Conservation (phyloP, 2,888 invertebrate species). For the Limnephilus marmoratus region DNA sequence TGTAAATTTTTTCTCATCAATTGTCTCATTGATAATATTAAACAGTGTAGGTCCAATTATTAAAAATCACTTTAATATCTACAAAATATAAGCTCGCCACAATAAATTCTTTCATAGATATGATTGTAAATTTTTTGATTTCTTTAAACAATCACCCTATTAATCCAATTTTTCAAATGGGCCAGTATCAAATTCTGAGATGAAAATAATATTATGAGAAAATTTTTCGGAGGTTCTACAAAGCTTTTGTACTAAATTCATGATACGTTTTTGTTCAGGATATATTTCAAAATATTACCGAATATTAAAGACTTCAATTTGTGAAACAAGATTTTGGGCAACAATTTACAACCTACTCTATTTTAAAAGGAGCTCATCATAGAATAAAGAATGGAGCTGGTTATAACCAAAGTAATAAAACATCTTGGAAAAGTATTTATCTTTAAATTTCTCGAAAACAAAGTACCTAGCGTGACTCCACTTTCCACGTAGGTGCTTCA, state of each 20-base stretch:
- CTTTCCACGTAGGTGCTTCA: background rate
- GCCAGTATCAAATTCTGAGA: too few species aligned
- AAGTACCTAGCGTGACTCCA: background rate
- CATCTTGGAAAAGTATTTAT: background rate
- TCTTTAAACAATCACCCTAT: too few species aligned
- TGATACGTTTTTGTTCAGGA: background rate
- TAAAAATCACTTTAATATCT: too few species aligned
- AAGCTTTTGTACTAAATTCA: background rate
- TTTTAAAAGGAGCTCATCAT: background rate
- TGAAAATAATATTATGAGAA: background rate
- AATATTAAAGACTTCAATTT: background rate
- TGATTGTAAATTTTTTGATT: too few species aligned
- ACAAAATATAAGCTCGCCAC: too few species aligned
- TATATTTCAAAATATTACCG: background rate
- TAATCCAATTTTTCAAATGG: too few species aligned
- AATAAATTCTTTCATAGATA: too few species aligned
- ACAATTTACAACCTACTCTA: background rate
- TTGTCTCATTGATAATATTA: too few species aligned
- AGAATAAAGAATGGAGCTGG: background rate
- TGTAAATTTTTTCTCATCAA: too few species aligned
- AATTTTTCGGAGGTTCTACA: background rate
- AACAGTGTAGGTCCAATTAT: too few species aligned
- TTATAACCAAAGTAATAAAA: background rate
- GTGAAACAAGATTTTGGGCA: background rate
- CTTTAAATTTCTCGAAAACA: background rate